phyloP scores from a whole-genome alignment of 2,113 vertebrate species.

The Corythornis madagascariensis region DNA sequence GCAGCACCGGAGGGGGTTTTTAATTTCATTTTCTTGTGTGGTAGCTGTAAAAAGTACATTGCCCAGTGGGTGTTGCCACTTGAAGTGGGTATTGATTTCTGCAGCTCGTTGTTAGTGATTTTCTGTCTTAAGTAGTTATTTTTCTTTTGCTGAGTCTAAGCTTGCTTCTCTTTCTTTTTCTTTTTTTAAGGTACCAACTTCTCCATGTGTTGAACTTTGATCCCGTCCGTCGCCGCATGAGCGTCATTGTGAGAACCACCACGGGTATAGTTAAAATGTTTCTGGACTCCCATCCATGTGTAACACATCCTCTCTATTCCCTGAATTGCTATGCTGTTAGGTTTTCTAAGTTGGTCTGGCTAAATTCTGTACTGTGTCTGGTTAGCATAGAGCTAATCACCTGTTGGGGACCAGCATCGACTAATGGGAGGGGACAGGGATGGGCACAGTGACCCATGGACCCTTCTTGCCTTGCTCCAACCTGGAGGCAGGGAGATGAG shows the following conservation, averaged over 20 bases:
- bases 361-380: background rate
- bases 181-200: slow-evolving; percentile 84
- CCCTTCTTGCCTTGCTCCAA: background rate
- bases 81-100: slow-evolving; percentile 15
- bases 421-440: background rate
- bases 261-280: slow-evolving; percentile 72
- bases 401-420: background rate
- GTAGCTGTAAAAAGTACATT: background rate
- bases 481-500: background rate
- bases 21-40: background rate
- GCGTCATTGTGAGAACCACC: slow-evolving; percentile 87
- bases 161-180: background rate
- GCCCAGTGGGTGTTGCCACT: background rate
- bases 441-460: background rate
- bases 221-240: slow-evolving; percentile 94
- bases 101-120: background rate
- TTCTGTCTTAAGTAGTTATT: background rate
- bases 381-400: background rate
- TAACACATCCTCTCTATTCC: background rate
- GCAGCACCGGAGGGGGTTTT: background rate
- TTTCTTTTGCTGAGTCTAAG: background rate
- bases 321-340: background rate
- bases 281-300: rapidly evolving
- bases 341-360: background rate
- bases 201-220: slow-evolving; percentile 95